These are phyloP conservation scores for Pygoscelis adeliae DNA, from an alignment of 2,113 vertebrate genomes.

Conservation along the genomic window DNA sequence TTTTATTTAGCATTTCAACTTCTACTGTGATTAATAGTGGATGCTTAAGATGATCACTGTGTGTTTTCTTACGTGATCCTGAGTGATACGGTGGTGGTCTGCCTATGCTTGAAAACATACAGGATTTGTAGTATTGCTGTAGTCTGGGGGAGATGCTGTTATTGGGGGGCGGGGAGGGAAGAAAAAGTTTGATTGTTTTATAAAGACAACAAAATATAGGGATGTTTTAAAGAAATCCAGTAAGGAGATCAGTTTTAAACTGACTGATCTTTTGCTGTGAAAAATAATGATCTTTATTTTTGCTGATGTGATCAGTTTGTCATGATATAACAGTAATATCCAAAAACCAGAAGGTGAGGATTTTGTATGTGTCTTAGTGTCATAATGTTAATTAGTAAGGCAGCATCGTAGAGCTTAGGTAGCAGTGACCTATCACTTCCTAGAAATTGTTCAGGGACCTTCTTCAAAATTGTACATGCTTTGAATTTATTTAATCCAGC, in stretches of 20 bases:
- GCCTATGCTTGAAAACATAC: background rate
- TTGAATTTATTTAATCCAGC: background rate
- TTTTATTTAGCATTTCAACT: background rate
- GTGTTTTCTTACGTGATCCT: background rate
- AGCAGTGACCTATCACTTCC: background rate
- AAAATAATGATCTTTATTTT: background rate
- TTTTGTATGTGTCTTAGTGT: background rate
- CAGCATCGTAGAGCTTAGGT: background rate
- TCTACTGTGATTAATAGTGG: background rate
- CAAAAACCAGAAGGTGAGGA: background rate
- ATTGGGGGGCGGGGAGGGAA: accelerated
- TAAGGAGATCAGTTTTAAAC: background rate
- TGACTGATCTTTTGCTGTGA: background rate
- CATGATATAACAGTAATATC: background rate
- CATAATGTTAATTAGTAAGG: background rate
- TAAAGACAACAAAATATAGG: background rate
- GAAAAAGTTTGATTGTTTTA: background rate
- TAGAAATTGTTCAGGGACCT: background rate
- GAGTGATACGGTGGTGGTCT: background rate
- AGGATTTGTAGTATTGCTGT: background rate
- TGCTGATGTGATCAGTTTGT: background rate
- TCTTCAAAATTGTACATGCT: background rate
- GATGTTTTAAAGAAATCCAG: background rate
- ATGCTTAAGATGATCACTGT: background rate
- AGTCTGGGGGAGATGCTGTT: background rate